Base-by-base conservation (phyloP, 2,888 invertebrate species). In the Agapetus fuscipes region DNA sequence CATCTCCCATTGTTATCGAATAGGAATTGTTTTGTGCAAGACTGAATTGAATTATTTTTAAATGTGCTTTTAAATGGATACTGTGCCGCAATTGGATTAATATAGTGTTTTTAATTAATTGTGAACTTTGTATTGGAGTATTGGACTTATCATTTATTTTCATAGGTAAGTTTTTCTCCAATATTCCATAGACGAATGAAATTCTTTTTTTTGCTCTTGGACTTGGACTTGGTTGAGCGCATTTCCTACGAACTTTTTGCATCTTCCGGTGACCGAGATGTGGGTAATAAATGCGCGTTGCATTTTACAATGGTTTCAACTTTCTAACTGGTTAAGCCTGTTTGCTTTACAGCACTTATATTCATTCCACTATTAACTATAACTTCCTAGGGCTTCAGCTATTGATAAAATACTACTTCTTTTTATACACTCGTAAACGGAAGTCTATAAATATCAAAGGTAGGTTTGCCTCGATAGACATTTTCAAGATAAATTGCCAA, bases 1-100 rank as follows among this genome's bases (percentile, higher is more conserved):
- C 57, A 52, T 49, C 49, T 50, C 45, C 38, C 30, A 37, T 39
- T 36, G 34, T 38, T 34, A 39, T 24, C 32, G 28, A 33, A 20
- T 20, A 4, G 4, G 5, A 6, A 20, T 9, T 9, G 5, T 20
- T 20, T 20, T 9, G 20, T 20, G 20, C 20, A 9, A 20, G 20
- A 20, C 20, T 20, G 20, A 9, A 20, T 20, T 20, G 9, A 20
- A 20, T 4, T 20, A 6, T 6, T 20, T 20, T 20, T 20, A 20
- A 20, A 20, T 20, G 4, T 20, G 9, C 9, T 20, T 20, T 20
- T n/a, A n/a, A n/a, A 20, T 20, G 20, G 20, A 6, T 20, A 20
- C 9, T 9, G 20, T 20, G 20, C 9, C 9, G 20, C 20, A 6
- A 20, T 20, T 4, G 20, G 20, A 20, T 9, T 20, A 20, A n/a